Evolutionary conservation across 2,797 vertebrate genomes (phyloP), one percentile per base, ranked within the genome.

Genomic region (Diceros bicornis): DNA sequence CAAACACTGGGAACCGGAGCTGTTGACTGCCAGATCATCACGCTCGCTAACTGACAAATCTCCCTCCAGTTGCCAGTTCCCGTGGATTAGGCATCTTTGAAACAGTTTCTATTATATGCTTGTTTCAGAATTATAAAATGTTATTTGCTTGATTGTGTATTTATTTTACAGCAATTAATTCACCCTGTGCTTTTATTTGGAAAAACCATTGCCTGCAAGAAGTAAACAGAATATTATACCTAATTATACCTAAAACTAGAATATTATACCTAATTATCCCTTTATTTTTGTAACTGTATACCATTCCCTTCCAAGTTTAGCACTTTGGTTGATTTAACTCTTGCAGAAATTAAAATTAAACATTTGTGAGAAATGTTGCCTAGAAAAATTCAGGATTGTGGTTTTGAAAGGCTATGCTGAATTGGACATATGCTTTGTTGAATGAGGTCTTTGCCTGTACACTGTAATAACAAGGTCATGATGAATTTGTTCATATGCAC

Each of bases 11-110:
- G 98, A 98, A 98, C 95, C 21, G n/a, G 97, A 96, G 97, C 96
- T 98, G 82, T 74, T 97, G 98, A 97, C 96, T 98, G 97, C 97
- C 92, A 96, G 82, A 98, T 97, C 86, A 98, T 98, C 97, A 97
- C 55, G 41, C 96, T 98, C 97, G 88, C 88, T 98, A 98, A 98
- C 97, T 98, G 97, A 97, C 96, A 98, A 97, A 87, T 94, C 85
- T 98, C 94, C 97, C 97, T 98, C 95, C 34, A 95, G 62, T 96
- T 96, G 91, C 89, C 92, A 96, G 82, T 94, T 97, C 27, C 59
- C 68, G 91, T 96, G 92, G 88, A 96, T 93, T 89, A 89, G 55
- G 55, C 81, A 78, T 96, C 90, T 97, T 94, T 94, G 55, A 96
- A 98, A 97, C 55, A 11, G 1, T 89, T 97, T 91, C 94, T 87